Percentiles rank a stretch among this genome's conserved stretches.
Conservation (phyloP, 2,797 vertebrate genomes). For the Oreochromis mossambicus region DNA sequence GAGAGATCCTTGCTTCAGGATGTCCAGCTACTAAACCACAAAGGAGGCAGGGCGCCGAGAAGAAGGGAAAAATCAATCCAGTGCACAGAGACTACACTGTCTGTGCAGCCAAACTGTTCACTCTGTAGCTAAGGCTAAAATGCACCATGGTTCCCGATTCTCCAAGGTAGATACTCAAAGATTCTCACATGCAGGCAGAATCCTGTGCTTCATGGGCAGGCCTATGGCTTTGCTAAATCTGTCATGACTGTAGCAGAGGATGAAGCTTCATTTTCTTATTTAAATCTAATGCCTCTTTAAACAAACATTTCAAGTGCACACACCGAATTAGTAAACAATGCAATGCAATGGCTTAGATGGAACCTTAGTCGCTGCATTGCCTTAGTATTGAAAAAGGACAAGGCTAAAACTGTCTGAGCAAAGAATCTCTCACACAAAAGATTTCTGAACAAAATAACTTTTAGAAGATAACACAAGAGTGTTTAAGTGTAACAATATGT, state of each 20-base stretch:
- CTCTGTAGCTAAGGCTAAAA: slow-evolving; percentile 37
- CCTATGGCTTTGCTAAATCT: slow-evolving; percentile 3
- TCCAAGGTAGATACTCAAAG: slow-evolving; percentile 1
- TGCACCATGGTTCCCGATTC: slow-evolving; percentile 13
- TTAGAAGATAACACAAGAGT: background rate
- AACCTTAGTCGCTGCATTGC: background rate
- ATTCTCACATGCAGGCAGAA: slow-evolving; percentile 12
- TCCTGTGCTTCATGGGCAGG: slow-evolving; percentile 13
- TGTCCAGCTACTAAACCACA: slow-evolving; percentile 91
- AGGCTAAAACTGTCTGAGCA: background rate
- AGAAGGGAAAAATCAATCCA: slow-evolving; percentile 89
- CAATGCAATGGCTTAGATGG: background rate
- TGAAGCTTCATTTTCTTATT: background rate
- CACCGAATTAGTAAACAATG: background rate
- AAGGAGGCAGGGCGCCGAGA: slow-evolving; percentile 82
- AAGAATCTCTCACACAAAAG: background rate
- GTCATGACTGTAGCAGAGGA: background rate
- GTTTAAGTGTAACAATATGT: background rate
- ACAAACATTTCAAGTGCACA: background rate
- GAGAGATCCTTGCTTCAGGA: slow-evolving; percentile 88
- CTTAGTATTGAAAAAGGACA: background rate
- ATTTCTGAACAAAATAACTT: background rate
- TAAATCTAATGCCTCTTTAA: background rate
- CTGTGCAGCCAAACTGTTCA: slow-evolving; percentile 50
- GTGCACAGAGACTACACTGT: slow-evolving; percentile 79